Base-by-base conservation (phyloP, 37 sponge, comb jelly and placozoan genomes). In the Beroe ovata region DNA sequence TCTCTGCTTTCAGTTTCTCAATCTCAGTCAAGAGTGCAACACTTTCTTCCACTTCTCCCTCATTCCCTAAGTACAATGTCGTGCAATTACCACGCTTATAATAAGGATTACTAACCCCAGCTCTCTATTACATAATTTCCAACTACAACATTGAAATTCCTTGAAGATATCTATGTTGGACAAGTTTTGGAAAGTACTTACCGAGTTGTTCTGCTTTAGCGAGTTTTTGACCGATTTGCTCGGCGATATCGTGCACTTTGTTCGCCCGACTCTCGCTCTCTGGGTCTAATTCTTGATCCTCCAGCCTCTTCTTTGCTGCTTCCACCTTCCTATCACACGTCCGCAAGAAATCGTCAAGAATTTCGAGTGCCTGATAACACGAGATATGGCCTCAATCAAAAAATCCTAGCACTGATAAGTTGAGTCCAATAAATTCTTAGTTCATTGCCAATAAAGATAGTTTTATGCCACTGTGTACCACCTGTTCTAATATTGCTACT, bases 221-320 rank as follows among this genome's bases (percentile, higher is more conserved):
- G n/a, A 97, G 92, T 39, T 95, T 95, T 90, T 95, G 93, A 89
- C 99, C 99, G 59, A 97, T 94, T 71, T 95, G 95, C 0, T 94
- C 94, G 36, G 93, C 95, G 19, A 94, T 77, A 20, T 77, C 84
- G 84, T 77, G 84, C 4, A 77, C 84, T 25, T 77, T 77, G 47
- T 39, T 91, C 39, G 93, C 94, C 91, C 94, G 94, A 29, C 71
- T 91, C 72, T 96, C 93, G 62, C 92, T 71, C 36, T 93, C 99
- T 22, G 96, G 93, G 28, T 91, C 91, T 41, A 94, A 93, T 59
- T 96, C 93, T 16, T 90, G 91, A 22, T 91, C 92, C 19, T 93
- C 94, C 0, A 99, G 90, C 11, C 95, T 38, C 77, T 92, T 94
- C 92, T 94, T 99, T 72, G 92, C 92, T 0, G 59, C 54, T 29